Conservation (phyloP, 1,140 invertebrate species). For the Plectrocnemia conspersa region DNA sequence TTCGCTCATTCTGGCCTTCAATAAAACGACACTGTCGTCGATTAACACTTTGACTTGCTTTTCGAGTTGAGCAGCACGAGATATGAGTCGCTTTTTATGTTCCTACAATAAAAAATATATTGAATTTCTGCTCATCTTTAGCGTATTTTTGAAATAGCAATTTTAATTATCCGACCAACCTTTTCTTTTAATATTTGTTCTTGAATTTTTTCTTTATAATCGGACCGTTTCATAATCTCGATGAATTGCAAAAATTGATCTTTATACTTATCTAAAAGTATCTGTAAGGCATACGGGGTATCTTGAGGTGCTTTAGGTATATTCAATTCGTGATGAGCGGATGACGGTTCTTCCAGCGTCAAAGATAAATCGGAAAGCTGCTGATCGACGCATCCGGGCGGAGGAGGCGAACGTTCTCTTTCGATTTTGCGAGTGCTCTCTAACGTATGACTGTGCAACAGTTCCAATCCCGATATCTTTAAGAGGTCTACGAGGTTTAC, state of each 20-base stretch:
- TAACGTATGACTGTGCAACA: constrained; percentile 85
- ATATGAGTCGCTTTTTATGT: constrained; percentile 72
- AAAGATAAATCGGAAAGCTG: constrained; percentile 73
- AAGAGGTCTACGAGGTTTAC: constrained; percentile 54
- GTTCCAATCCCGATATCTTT: constrained; percentile 66
- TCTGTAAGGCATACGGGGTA: constrained; percentile 80
- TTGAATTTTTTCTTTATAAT: constrained; percentile 68
- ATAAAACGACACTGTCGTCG: constrained; percentile 82
- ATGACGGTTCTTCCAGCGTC: constrained; percentile 52
- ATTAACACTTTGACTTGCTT: constrained; percentile 88
- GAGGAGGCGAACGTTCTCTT: constrained; percentile 67
- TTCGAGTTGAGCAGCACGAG: constrained; percentile 76
- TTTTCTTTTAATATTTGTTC: constrained; percentile 78
- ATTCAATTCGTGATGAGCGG: constrained; percentile 71
- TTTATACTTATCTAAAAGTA: constrained; percentile 77
- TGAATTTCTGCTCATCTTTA: constrained; percentile 1
- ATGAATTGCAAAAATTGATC: constrained; percentile 79
- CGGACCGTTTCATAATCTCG: constrained; percentile 72
- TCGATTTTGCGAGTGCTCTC: constrained; percentile 67
- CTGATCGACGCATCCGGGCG: constrained; percentile 85
- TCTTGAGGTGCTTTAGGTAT: constrained; percentile 70
- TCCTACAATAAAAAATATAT: constrained; percentile 53
- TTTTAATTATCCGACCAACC: constrained; percentile 39
- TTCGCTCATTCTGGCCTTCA: constrained; percentile 87
- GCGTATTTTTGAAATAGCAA: constrained; percentile 1